Percentiles rank a stretch among this genome's conserved stretches.
phyloP scores from a whole-genome alignment of 1,140 invertebrate species.

The Procambarus virginalis region DNA sequence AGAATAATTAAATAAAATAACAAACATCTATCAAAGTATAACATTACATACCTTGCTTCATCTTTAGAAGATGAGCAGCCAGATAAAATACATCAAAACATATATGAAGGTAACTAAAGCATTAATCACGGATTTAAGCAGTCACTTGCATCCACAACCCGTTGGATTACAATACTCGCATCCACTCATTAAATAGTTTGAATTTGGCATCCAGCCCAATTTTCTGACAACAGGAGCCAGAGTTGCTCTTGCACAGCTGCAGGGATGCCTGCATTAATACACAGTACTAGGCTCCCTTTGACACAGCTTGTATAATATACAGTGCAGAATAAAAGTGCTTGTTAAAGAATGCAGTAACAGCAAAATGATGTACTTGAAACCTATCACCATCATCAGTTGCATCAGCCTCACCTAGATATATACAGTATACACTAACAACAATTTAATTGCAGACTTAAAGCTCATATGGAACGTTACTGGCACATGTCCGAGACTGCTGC shows the following conservation, averaged over 20 bases:
- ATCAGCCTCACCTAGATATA: background rate
- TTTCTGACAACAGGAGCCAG: background rate
- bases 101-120: background rate
- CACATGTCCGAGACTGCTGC: background rate
- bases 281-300: background rate
- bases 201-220: background rate
- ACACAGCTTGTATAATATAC: background rate
- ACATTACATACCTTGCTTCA: background rate
- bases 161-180: background rate
- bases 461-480: background rate
- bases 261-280: background rate
- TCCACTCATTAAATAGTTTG: background rate
- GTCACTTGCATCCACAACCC: background rate
- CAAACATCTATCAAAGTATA: constrained; percentile 25
- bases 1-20: constrained; percentile 51
- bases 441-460: background rate
- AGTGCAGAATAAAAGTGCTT: constrained; percentile 1
- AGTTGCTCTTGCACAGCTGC: background rate
- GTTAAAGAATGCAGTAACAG: background rate
- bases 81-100: background rate
- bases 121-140: background rate
- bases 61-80: background rate
- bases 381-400: background rate
- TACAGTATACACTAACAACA: background rate
- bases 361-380: background rate